phyloP scores from a whole-genome alignment of 2,888 invertebrate species.

The Sepioteuthis lessoniana region DNA sequence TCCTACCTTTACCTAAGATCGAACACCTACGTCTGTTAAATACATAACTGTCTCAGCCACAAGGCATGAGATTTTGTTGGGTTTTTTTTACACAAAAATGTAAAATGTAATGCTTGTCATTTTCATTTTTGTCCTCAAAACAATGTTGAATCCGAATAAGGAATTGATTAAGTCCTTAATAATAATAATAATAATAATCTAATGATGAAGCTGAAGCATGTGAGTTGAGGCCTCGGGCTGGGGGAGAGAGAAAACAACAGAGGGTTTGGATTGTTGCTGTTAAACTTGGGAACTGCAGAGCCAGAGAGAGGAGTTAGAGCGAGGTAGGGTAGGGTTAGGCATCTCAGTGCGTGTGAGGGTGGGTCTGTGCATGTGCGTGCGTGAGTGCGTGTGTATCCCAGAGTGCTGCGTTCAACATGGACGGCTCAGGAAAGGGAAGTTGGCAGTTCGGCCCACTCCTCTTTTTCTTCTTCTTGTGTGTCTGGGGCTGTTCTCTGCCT shows the following conservation, averaged over 20 bases:
- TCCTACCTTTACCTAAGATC: background rate
- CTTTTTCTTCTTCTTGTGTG: conserved; percentile 58
- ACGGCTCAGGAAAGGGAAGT: conserved; percentile 62
- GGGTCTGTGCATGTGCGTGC: background rate
- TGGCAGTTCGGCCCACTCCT: conserved; percentile 57
- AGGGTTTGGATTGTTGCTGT: background rate
- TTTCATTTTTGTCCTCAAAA: no score
- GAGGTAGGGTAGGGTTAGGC: background rate
- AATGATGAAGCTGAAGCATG: background rate
- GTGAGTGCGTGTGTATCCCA: conserved; percentile 55
- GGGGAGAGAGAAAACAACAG: background rate
- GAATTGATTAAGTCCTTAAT: background rate
- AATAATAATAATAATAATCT: background rate
- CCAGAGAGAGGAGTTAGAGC: background rate
- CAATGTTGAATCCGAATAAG: no score
- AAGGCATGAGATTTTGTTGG: background rate
- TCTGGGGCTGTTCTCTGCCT: background rate
- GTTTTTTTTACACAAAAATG: background rate
- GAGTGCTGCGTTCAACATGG: conserved; percentile 66
- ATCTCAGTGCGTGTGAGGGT: conserved; percentile 10
- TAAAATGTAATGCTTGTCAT: no score
- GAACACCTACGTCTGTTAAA: background rate
- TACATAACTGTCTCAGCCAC: background rate
- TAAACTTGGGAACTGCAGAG: background rate
- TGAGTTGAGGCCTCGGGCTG: background rate